These are phyloP conservation scores for Thereva unica DNA, from an alignment of 2,888 invertebrate species.

Conservation along the genomic window DNA sequence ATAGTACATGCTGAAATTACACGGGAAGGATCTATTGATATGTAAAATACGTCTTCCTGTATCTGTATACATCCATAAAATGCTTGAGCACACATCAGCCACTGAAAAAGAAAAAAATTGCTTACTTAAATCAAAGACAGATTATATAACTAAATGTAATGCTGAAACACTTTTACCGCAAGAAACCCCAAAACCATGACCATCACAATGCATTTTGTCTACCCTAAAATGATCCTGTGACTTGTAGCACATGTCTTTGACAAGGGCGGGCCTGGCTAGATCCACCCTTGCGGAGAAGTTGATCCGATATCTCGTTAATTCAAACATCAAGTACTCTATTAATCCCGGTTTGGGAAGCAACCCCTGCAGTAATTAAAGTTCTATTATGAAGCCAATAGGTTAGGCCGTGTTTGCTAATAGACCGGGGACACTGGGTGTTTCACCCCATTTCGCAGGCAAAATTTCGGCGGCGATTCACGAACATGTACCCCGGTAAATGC, in stretches of 20 bases:
- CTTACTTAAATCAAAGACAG: too few relatives aligned
- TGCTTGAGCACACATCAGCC: too few relatives aligned
- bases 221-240: slow-evolving; percentile 49
- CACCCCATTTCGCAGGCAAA: slow-evolving; percentile 2
- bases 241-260: slow-evolving; percentile 57
- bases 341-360: slow-evolving; percentile 29
- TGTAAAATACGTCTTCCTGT: too few relatives aligned
- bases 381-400: slow-evolving; percentile 41
- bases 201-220: slow-evolving; percentile 6
- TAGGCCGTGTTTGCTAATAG: slow-evolving; percentile 24
- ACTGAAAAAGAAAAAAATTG: too few relatives aligned
- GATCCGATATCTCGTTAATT: slow-evolving; percentile 25
- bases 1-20: too few relatives aligned
- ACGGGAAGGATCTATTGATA: too few relatives aligned
- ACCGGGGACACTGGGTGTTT: slow-evolving; percentile 7
- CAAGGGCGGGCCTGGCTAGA: slow-evolving; percentile 15
- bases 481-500: slow-evolving; percentile 1
- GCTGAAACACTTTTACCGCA: too few relatives aligned
- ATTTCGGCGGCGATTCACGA: slow-evolving; percentile 15
- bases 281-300: neutral
- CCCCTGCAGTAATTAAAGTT: slow-evolving; percentile 40
- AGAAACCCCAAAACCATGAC: neutral
- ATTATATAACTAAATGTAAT: too few relatives aligned
- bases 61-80: too few relatives aligned
- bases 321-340: slow-evolving; percentile 37